Evolutionary conservation across 2,113 vertebrate genomes (phyloP).

Genomic region (Hemicordylus capensis): DNA sequence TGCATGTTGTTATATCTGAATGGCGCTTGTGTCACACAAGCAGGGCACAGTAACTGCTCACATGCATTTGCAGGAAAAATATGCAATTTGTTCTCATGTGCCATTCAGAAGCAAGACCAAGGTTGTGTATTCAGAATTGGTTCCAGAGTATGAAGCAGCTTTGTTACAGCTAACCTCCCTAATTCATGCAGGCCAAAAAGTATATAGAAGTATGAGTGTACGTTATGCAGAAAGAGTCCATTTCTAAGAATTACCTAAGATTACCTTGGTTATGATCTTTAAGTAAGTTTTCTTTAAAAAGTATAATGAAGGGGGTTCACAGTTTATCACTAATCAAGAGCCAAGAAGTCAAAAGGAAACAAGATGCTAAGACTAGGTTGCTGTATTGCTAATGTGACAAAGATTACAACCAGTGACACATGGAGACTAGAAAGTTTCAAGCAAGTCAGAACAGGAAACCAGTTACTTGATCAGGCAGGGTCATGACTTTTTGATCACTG

Average conservation of each 20-base stretch:
- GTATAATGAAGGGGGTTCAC: conserved; percentile 21
- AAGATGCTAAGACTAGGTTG: conserved; percentile 39
- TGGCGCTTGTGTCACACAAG: neutral
- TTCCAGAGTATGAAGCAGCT: neutral
- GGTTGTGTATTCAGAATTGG: neutral
- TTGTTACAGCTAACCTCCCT: neutral
- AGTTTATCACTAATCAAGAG: conserved; percentile 50
- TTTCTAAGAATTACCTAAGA: conserved; percentile 14
- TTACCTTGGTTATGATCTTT: conserved; percentile 9
- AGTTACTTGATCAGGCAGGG: conserved; percentile 74
- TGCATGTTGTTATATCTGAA: neutral
- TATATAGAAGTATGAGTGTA: neutral
- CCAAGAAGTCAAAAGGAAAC: conserved; percentile 55
- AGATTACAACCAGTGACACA: conserved; percentile 72
- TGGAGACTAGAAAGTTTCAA: conserved; percentile 77
- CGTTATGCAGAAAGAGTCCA: too few relatives aligned
- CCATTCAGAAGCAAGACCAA: neutral
- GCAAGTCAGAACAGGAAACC: conserved; percentile 86
- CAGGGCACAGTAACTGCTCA: neutral
- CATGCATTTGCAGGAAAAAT: neutral
- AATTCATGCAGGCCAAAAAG: neutral
- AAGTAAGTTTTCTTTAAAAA: conserved; percentile 1
- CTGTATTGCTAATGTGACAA: conserved; percentile 72
- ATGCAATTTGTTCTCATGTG: neutral
- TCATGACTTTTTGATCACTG: conserved; percentile 78